A percentile compares a stretch with the other conserved stretches of the same genome.
Evolutionary conservation across 1,140 invertebrate genomes (phyloP).

Genomic region (Physella acuta): DNA sequence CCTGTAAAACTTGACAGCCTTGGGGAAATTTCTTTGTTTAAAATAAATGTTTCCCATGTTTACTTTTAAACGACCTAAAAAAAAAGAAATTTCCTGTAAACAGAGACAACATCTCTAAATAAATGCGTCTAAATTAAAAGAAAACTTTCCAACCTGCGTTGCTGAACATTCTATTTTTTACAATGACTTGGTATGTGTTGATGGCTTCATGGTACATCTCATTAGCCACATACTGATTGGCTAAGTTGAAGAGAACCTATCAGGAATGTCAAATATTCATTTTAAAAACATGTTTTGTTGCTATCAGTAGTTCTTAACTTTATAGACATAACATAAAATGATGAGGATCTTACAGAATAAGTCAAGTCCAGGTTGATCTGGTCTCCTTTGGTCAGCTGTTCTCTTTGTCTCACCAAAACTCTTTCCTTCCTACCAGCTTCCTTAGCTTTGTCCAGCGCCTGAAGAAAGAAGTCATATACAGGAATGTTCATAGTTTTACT

Average conservation of each 20-base stretch:
- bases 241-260: slow-evolving; percentile 90
- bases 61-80: slow-evolving; percentile 81
- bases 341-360: slow-evolving; percentile 79
- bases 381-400: slow-evolving; percentile 84
- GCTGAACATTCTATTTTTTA: slow-evolving; percentile 63
- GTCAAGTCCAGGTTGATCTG: slow-evolving; percentile 90
- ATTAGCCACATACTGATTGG: slow-evolving; percentile 88
- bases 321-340: no score
- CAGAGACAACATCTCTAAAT: background rate
- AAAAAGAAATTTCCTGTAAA: background rate
- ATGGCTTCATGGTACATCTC: slow-evolving; percentile 94
- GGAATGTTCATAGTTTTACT: no score
- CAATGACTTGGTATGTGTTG: slow-evolving; percentile 83
- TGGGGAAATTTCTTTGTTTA: slow-evolving; percentile 88
- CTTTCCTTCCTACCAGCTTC: slow-evolving; percentile 90
- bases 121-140: no score
- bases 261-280: no score
- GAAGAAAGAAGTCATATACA: slow-evolving; percentile 8
- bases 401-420: slow-evolving; percentile 83
- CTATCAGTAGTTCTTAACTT: background rate
- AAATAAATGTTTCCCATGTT: slow-evolving; percentile 99
- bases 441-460: slow-evolving; percentile 88
- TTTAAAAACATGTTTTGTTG: background rate
- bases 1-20: slow-evolving; percentile 95
- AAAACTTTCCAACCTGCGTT: slow-evolving; percentile 57